Evolutionary conservation across 2,888 invertebrate species (phyloP).

Genomic region (Neoascia interrupta): DNA sequence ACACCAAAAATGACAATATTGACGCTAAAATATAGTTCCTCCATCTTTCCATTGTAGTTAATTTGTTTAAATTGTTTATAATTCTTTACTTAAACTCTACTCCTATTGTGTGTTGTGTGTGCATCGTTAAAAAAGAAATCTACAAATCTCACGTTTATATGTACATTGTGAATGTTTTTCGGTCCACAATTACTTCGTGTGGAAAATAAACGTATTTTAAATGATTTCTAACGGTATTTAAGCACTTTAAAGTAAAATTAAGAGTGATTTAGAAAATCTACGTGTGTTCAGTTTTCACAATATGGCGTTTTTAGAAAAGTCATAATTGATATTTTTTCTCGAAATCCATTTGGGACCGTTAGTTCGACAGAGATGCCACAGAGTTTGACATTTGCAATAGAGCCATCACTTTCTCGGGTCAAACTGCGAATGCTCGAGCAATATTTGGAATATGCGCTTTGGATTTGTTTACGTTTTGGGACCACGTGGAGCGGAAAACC

Average conservation of each 20-base stretch:
- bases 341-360: conserved; percentile 26
- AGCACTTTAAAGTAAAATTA: neutral
- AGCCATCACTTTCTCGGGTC: conserved; percentile 34
- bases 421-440: conserved; percentile 63
- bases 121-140: conserved; percentile 27
- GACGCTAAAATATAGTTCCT: conserved; percentile 72
- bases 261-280: conserved; percentile 62
- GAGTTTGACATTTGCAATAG: conserved; percentile 46
- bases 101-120: conserved; percentile 21
- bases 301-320: conserved; percentile 61
- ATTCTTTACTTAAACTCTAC: conserved; percentile 35
- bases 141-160: conserved; percentile 2
- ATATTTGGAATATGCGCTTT: conserved; percentile 72
- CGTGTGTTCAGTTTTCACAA: conserved; percentile 71
- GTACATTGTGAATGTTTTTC: conserved; percentile 14
- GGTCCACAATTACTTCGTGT: neutral
- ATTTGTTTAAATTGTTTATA: conserved; percentile 21
- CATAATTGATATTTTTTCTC: conserved; percentile 65
- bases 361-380: conserved; percentile 70
- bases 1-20: conserved; percentile 74
- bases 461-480: conserved; percentile 72
- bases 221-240: neutral
- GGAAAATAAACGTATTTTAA: neutral
- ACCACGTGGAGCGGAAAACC: conserved; percentile 46
- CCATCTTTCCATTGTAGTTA: conserved; percentile 66